phyloP scores from a whole-genome alignment of 2,888 invertebrate genomes.

The Uloborus plumipes region DNA sequence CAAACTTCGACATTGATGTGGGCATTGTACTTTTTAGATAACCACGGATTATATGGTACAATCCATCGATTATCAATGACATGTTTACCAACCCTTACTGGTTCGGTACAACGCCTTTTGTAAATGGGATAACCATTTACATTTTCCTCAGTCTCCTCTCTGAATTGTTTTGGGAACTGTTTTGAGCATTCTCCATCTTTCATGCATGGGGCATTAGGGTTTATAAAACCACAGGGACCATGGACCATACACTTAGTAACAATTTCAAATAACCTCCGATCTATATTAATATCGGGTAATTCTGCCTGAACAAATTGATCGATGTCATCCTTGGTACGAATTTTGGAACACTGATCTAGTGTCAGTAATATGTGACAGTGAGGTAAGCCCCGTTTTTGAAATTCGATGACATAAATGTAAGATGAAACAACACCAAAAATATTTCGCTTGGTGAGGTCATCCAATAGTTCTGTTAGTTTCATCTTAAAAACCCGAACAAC shows the following conservation, averaged over 20 bases:
- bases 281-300: conserved; percentile 69
- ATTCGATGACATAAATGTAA: conserved; percentile 67
- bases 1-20: conserved; percentile 19
- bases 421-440: conserved; percentile 67
- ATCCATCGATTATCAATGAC: conserved; percentile 8
- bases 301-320: conserved; percentile 70
- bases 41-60: neutral
- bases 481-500: conserved; percentile 67
- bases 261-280: conserved; percentile 69
- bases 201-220: conserved; percentile 55
- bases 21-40: conserved; percentile 8
- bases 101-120: conserved; percentile 58
- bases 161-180: conserved; percentile 67
- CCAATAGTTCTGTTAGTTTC: conserved; percentile 67
- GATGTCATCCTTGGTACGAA: conserved; percentile 65
- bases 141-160: conserved; percentile 67
- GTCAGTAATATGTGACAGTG: conserved; percentile 66
- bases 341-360: conserved; percentile 51
- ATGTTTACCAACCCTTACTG: neutral
- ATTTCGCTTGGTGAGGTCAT: conserved; percentile 65
- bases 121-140: conserved; percentile 69
- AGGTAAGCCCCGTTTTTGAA: conserved; percentile 69
- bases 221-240: conserved; percentile 65
- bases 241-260: conserved; percentile 70
- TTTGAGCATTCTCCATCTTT: conserved; percentile 64